Conservation (phyloP, 2,888 invertebrate species). For the Nycteola revayana region DNA sequence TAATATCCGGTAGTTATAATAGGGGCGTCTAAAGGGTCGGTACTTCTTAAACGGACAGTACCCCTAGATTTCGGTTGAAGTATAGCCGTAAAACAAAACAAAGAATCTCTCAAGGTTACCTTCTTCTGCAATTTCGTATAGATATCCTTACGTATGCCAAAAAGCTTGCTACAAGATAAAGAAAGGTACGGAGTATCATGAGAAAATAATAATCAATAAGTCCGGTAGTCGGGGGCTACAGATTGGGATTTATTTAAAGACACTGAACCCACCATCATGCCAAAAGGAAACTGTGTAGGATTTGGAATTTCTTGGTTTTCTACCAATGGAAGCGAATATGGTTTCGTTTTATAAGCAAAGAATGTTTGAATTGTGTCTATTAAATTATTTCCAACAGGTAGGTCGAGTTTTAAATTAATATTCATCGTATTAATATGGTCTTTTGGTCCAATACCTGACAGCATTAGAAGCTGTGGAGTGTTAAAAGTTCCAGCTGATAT, state of each 20-base stretch:
- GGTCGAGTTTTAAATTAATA: slow-evolving; percentile 9
- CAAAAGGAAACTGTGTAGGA: slow-evolving; percentile 21
- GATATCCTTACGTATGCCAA: slow-evolving; percentile 16
- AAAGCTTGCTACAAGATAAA: slow-evolving; percentile 10
- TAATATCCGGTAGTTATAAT: slow-evolving; percentile 22
- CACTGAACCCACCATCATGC: slow-evolving; percentile 19
- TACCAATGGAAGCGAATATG: slow-evolving; percentile 1
- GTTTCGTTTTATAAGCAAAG: slow-evolving; percentile 9
- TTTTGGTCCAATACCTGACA: slow-evolving; percentile 23
- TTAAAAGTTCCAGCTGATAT: slow-evolving; percentile 20
- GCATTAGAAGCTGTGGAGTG: slow-evolving; percentile 23
- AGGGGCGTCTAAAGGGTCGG: slow-evolving; percentile 30
- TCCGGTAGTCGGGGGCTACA: slow-evolving; percentile 18
- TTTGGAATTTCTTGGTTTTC: background rate
- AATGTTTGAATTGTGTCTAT: slow-evolving; percentile 9
- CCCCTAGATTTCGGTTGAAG: slow-evolving; percentile 58
- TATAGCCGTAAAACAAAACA: slow-evolving; percentile 19
- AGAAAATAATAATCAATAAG: slow-evolving; percentile 13
- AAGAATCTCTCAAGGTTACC: slow-evolving; percentile 13
- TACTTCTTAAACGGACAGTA: slow-evolving; percentile 28
- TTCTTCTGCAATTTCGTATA: slow-evolving; percentile 17
- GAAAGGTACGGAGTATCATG: slow-evolving; percentile 26
- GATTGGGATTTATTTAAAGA: slow-evolving; percentile 15
- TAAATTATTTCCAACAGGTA: slow-evolving; percentile 19
- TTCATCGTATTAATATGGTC: slow-evolving; percentile 11